phyloP scores from a whole-genome alignment of 2,113 vertebrate species.

The Pterocles gutturalis region DNA sequence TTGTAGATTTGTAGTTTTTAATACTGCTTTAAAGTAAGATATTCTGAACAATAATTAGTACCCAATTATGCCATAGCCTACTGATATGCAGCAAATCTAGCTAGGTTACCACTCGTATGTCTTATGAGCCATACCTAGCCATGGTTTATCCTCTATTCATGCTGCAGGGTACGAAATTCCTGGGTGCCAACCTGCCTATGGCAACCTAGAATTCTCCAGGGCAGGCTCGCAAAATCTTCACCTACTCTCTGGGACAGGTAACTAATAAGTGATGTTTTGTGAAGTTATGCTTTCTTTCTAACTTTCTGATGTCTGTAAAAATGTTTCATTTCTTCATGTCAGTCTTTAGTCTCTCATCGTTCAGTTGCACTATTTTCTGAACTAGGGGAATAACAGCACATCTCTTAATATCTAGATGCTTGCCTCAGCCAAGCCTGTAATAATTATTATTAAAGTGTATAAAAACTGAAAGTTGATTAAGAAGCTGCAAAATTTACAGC shows the following conservation, averaged over 20 bases:
- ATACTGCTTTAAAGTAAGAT: constrained; percentile 1
- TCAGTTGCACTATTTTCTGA: constrained; percentile 29
- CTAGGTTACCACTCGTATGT: constrained; percentile 9
- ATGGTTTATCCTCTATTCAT: constrained; percentile 83
- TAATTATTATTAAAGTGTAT: neutral
- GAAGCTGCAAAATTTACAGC: neutral
- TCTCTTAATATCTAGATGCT: neutral
- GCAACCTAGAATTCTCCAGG: constrained; percentile 84
- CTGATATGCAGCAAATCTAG: constrained; percentile 4
- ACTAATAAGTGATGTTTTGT: constrained; percentile 73
- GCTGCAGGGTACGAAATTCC: constrained; percentile 84
- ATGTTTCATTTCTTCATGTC: constrained; percentile 34
- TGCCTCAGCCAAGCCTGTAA: constrained; percentile 36
- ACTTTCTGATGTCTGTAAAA: constrained; percentile 45
- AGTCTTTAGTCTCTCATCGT: neutral
- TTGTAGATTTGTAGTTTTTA: neutral
- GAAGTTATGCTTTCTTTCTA: constrained; percentile 67
- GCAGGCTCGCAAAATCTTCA: constrained; percentile 84
- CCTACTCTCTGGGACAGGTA: constrained; percentile 87
- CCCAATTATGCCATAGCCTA: constrained; percentile 34
- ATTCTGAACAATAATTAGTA: neutral
- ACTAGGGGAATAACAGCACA: neutral
- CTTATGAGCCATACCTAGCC: constrained; percentile 74
- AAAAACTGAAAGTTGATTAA: neutral
- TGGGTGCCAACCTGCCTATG: constrained; percentile 84